phyloP scores from a whole-genome alignment of 1,140 invertebrate species.

The Pseudomyrmex gracilis region DNA sequence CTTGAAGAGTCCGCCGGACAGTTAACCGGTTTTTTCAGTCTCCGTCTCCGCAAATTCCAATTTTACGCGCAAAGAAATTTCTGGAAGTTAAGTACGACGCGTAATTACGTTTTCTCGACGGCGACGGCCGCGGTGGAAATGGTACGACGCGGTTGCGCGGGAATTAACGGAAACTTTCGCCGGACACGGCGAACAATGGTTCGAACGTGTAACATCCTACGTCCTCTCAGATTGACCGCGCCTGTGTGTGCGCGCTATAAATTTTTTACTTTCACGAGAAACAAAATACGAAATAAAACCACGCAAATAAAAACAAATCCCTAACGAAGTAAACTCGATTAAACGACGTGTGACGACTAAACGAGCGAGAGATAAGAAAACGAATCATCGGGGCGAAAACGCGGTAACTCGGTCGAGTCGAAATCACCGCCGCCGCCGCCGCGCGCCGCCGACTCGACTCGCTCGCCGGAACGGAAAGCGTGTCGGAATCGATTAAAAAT shows the following conservation, averaged over 20 bases:
- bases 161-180: conserved; percentile 2
- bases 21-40: conserved; percentile 46
- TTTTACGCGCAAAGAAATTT: conserved; percentile 61
- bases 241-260: background rate
- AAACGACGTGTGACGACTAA: too few relatives aligned
- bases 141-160: background rate
- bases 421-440: conserved; percentile 36
- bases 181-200: conserved; percentile 1
- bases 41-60: conserved; percentile 48
- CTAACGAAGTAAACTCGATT: too few relatives aligned
- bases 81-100: conserved; percentile 40
- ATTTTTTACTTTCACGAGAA: background rate
- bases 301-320: too few relatives aligned
- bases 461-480: conserved; percentile 62
- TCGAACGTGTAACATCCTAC: background rate
- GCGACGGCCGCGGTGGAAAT: background rate
- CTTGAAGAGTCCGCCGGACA: conserved; percentile 50
- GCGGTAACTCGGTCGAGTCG: conserved; percentile 9
- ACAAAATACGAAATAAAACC: background rate
- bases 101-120: conserved; percentile 39
- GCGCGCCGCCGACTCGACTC: conserved; percentile 30
- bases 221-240: background rate
- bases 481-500: conserved; percentile 78
- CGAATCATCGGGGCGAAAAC: conserved; percentile 8
- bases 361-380: too few relatives aligned